Evolutionary conservation across 2,113 vertebrate species (phyloP).

Genomic region (Larimichthys polyactis): DNA sequence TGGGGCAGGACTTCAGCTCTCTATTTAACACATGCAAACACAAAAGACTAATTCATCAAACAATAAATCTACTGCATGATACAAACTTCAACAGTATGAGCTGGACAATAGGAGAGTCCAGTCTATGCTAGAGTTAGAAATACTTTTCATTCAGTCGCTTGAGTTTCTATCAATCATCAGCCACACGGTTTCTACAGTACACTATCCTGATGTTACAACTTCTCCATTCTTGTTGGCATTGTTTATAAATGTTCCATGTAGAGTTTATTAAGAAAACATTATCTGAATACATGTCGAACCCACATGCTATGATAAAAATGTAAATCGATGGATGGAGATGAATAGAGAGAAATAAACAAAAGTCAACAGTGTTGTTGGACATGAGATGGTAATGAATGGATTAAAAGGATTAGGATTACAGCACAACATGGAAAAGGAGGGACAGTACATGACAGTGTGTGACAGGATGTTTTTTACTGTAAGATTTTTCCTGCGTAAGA

Average conservation of each 20-base stretch:
- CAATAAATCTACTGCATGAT: conserved; percentile 34
- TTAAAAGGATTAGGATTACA: conserved; percentile 53
- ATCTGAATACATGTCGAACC: neutral
- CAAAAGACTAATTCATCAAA: conserved; percentile 9
- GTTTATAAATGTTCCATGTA: neutral
- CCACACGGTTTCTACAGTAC: neutral
- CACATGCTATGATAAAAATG: conserved; percentile 2
- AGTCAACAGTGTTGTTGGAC: conserved; percentile 19
- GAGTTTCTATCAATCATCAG: conserved; percentile 25
- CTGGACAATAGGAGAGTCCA: conserved; percentile 1
- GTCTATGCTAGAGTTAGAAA: neutral
- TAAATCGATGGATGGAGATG: neutral
- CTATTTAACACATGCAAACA: conserved; percentile 61
- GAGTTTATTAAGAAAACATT: neutral
- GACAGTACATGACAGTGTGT: conserved; percentile 20
- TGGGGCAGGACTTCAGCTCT: conserved; percentile 51
- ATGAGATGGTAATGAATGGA: conserved; percentile 13
- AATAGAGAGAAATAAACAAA: conserved; percentile 5
- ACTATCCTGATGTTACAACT: neutral
- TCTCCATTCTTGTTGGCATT: conserved; percentile 33
- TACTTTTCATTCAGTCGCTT: neutral
- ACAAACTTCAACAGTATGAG: neutral
- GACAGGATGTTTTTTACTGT: conserved; percentile 17
- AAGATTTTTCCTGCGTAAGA: neutral
- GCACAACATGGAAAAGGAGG: conserved; percentile 25